Evolutionary conservation across 2,888 invertebrate species (phyloP).

Genomic region (Pseudanteris insignis): DNA sequence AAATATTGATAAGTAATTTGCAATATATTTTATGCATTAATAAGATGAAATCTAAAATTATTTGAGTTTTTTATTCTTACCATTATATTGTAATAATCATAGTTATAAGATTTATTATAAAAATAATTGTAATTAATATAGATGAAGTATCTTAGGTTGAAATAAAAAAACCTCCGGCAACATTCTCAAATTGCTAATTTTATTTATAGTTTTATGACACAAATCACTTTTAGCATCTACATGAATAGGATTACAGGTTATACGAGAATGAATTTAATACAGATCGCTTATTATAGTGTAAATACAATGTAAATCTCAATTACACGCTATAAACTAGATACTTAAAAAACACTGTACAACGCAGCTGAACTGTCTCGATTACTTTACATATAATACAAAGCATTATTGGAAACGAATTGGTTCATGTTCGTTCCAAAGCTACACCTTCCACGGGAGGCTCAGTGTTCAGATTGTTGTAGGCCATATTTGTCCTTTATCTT

Average conservation of each 20-base stretch:
- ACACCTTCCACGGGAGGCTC: conserved; percentile 41
- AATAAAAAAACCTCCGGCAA: conserved; percentile 49
- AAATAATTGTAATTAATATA: no score
- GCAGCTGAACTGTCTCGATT: conserved; percentile 65
- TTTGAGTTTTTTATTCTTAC: no score
- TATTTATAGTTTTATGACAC: conserved; percentile 66
- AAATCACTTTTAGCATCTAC: conserved; percentile 67
- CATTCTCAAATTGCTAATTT: conserved; percentile 66
- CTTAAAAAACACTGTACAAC: conserved; percentile 67
- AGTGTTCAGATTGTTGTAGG: conserved; percentile 42
- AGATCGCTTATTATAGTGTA: conserved; percentile 66
- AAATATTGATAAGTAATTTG: no score
- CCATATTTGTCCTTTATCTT: conserved; percentile 32
- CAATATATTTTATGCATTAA: no score
- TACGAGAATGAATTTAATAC: conserved; percentile 67
- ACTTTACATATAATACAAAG: conserved; percentile 67
- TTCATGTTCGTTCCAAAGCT: conserved; percentile 19
- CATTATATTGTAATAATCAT: no score
- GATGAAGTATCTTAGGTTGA: neutral
- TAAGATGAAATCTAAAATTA: no score
- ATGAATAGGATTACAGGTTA: conserved; percentile 66
- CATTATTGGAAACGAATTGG: conserved; percentile 50
- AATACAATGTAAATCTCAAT: conserved; percentile 65
- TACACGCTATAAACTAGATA: conserved; percentile 67
- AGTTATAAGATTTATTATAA: neutral